Evolutionary conservation across 2,113 vertebrate species (phyloP).

Genomic region (Tragelaphus strepsiceros): DNA sequence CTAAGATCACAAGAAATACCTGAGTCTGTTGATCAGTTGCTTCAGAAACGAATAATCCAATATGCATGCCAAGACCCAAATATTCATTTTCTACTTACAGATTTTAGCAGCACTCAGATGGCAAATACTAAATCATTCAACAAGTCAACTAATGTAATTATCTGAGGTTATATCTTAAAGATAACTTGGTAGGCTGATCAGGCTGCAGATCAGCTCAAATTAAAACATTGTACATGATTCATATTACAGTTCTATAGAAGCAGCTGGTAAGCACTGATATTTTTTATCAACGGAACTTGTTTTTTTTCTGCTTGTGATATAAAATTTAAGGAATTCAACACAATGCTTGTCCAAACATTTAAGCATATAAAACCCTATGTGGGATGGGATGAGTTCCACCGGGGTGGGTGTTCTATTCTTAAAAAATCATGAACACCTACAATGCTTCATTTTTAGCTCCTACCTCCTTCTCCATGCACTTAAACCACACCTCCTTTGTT

Average conservation of each 20-base stretch:
- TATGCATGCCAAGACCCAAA: background rate
- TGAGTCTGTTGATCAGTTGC: background rate
- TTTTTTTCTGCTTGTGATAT: background rate
- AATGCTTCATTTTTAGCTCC: background rate
- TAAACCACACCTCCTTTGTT: background rate
- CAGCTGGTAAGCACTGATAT: background rate
- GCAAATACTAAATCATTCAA: slow-evolving; percentile 27
- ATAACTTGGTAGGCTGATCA: background rate
- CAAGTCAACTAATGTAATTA: background rate
- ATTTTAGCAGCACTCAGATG: slow-evolving; percentile 9
- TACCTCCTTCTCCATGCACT: background rate
- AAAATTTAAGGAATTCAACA: background rate
- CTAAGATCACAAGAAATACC: background rate
- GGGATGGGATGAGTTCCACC: background rate
- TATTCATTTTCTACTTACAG: slow-evolving; percentile 29
- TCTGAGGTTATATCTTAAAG: background rate
- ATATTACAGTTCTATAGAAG: background rate
- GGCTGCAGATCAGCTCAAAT: background rate
- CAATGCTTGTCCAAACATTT: background rate
- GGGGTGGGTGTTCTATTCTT: background rate
- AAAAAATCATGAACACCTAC: background rate
- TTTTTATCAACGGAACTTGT: too few relatives aligned
- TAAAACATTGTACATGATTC: background rate
- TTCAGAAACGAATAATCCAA: slow-evolving; percentile 33
- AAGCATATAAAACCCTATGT: background rate